Base-by-base conservation (phyloP, 2,888 invertebrate genomes). In the Tricholauxania praeusta region DNA sequence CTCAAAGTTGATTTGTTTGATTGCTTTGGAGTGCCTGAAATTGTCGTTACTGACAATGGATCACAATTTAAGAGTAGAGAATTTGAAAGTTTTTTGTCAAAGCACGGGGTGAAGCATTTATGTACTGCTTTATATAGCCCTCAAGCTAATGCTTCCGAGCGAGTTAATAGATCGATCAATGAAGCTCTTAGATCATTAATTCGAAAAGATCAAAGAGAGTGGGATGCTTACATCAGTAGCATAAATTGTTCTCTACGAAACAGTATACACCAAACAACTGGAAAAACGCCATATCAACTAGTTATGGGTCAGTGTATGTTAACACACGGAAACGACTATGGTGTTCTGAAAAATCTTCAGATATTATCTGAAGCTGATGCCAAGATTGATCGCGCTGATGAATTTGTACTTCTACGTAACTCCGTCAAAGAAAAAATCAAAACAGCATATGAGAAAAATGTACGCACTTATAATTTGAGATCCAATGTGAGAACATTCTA, bases 191-290 rank as follows among this genome's bases (percentile, higher is more conserved):
- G 69, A 4, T 28, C 69, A 3, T 52, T 28, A 17, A n/a, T 70
- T 3, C 49, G 51, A 1, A 22, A 62, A 10, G 69, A 69, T 12
- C 69, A 69, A 14, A 28, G 69, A 4, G 48, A 17, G 2, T 69
- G 69, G 69, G 69, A 69, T 19, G 14, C 5, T 1, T 28, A 59
- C 15, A 4, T 60, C n/a, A 62, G 69, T 14, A 51, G 51, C 7
- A 51, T 70, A 15, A 70, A 70, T 17, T 32, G 69, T 7, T 17
- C 69, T 6, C 19, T 62, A 28, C 15, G 52, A 47, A 62, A 70
- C 14, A 70, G 60, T 12, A 15, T 70, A 3, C 60, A 70, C 17
- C 69, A 70, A 17, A 15, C 62, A 3, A 51, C 51, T n/a, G 59
- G 69, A 3, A 8, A n/a, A 6, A 12, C 67, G 12, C 67, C 67